Evolutionary conservation across 2,888 invertebrate genomes (phyloP).

Genomic region (Synergus japonicus): DNA sequence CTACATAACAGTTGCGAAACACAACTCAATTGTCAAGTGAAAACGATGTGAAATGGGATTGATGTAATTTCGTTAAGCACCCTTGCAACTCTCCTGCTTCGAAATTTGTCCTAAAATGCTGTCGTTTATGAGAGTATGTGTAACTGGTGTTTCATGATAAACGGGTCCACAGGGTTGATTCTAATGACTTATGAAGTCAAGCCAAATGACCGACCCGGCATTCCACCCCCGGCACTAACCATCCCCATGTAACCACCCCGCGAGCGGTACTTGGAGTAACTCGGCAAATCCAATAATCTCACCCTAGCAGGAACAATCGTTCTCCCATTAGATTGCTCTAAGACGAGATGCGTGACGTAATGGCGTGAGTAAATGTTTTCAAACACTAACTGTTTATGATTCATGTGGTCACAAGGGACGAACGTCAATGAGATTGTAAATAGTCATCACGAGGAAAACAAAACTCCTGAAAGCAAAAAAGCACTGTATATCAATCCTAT

Average conservation of each 20-base stretch:
- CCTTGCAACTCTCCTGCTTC: constrained; percentile 45
- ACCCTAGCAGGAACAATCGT: constrained; percentile 60
- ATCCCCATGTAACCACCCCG: constrained; percentile 50
- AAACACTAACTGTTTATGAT: constrained; percentile 52
- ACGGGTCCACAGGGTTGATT: constrained; percentile 72
- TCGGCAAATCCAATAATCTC: constrained; percentile 71
- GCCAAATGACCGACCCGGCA: constrained; percentile 73
- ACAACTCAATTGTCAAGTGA: constrained; percentile 76
- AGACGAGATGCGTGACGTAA: constrained; percentile 52
- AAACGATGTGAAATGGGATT: constrained; percentile 77
- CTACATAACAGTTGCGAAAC: constrained; percentile 72
- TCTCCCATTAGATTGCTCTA: constrained; percentile 58
- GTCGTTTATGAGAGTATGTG: constrained; percentile 44
- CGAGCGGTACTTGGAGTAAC: constrained; percentile 61
- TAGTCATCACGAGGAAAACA: constrained; percentile 31
- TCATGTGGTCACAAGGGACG: constrained; percentile 25
- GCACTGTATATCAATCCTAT: too few relatives aligned
- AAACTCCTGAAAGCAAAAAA: constrained; percentile 42
- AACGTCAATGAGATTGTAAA: not conserved
- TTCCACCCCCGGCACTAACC: constrained; percentile 46
- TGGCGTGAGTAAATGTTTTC: constrained; percentile 62
- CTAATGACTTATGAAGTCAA: constrained; percentile 78
- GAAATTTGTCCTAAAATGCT: constrained; percentile 35
- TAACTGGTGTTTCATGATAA: constrained; percentile 67
- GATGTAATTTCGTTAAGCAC: constrained; percentile 76